phyloP scores from a whole-genome alignment of 2,113 vertebrate genomes.

The Gobius niger region DNA sequence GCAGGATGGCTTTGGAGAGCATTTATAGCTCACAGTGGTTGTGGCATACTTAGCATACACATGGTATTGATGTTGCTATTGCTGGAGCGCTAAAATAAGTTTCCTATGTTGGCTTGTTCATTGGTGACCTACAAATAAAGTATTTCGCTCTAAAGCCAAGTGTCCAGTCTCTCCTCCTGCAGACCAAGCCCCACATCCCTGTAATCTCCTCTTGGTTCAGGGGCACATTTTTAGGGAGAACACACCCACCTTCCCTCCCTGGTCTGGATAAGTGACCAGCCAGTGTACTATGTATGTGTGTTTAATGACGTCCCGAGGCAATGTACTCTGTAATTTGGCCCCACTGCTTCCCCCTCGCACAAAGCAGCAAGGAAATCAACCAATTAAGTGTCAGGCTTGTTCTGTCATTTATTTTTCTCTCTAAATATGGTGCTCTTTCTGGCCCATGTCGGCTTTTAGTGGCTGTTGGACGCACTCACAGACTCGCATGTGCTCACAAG shows the following conservation, averaged over 20 bases:
- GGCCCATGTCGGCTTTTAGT: conserved; percentile 41
- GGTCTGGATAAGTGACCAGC: conserved; percentile 54
- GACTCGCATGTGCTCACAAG: neutral
- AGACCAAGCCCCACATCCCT: conserved; percentile 43
- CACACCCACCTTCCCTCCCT: conserved; percentile 58
- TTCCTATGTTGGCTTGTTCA: conserved; percentile 18
- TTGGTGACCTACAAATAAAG: conserved; percentile 46
- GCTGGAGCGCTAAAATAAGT: conserved; percentile 31
- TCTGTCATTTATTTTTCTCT: conserved; percentile 53
- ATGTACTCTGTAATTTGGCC: conserved; percentile 70
- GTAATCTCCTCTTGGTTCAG: conserved; percentile 44
- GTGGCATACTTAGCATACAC: conserved; percentile 27
- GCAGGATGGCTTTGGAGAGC: neutral
- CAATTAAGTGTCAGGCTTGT: conserved; percentile 60
- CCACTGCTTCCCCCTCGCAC: conserved; percentile 52
- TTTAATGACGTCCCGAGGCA: conserved; percentile 62
- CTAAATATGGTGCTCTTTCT: conserved; percentile 35
- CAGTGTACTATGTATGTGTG: conserved; percentile 58
- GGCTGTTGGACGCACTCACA: conserved; percentile 8
- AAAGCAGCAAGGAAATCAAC: conserved; percentile 64
- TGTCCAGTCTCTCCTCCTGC: conserved; percentile 40
- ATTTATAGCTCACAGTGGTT: conserved; percentile 30
- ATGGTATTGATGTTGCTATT: conserved; percentile 28
- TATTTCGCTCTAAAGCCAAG: conserved; percentile 41
- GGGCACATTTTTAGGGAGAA: conserved; percentile 37